Conservation (phyloP, 2,888 invertebrate genomes). For the Lobophora halterata region DNA sequence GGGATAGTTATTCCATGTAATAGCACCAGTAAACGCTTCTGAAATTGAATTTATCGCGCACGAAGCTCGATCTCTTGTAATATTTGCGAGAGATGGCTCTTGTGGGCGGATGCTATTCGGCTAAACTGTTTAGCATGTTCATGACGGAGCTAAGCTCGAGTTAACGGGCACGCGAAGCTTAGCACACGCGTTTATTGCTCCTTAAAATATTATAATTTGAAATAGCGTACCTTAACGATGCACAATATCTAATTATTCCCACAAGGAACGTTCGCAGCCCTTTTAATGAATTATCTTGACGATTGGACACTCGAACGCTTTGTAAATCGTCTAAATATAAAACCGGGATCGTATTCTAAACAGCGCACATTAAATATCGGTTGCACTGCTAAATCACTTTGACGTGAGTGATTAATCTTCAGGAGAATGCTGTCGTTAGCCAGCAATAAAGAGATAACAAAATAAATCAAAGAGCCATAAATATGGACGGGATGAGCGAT, state of each 20-base stretch:
- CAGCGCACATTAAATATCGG: conserved; percentile 76
- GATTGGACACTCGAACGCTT: conserved; percentile 64
- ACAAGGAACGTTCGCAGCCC: conserved; percentile 32
- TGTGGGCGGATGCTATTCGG: conserved; percentile 38
- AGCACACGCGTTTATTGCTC: conserved; percentile 31
- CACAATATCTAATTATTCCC: conserved; percentile 45
- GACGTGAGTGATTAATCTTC: conserved; percentile 78
- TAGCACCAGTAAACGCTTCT: conserved; percentile 52
- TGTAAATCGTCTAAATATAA: conserved; percentile 69
- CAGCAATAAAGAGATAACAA: conserved; percentile 79
- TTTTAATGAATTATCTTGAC: conserved; percentile 50
- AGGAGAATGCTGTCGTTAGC: conserved; percentile 78
- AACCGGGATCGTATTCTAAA: conserved; percentile 66
- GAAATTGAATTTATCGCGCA: conserved; percentile 41
- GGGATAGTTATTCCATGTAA: conserved; percentile 49
- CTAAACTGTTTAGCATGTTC: conserved; percentile 39
- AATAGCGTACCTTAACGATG: conserved; percentile 33
- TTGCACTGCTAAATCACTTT: conserved; percentile 78
- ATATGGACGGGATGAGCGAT: conserved; percentile 73
- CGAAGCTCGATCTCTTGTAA: conserved; percentile 28
- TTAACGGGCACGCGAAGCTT: conserved; percentile 33
- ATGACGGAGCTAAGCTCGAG: conserved; percentile 36
- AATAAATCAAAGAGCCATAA: conserved; percentile 79
- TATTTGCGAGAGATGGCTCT: conserved; percentile 33
- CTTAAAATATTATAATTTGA: conserved; percentile 30